These are phyloP conservation scores for Montipora capricornis DNA, from an alignment of 64 coral and sea anemone genomes.

Conservation along the genomic window DNA sequence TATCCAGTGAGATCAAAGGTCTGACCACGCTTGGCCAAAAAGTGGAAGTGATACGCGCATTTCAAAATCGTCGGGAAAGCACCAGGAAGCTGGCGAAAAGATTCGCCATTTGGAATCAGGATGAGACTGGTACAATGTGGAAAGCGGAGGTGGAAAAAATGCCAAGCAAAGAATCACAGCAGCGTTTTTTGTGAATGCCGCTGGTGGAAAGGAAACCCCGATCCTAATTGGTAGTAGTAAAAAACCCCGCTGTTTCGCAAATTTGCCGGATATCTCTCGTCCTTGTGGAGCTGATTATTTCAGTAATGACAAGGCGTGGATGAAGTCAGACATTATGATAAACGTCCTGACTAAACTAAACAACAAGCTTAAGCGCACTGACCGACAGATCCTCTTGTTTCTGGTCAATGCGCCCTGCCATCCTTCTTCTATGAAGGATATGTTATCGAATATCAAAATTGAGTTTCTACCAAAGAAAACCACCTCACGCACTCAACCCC, in stretches of 20 bases:
- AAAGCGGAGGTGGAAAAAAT: constrained; percentile 11
- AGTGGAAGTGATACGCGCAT: not conserved
- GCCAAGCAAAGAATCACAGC: constrained; percentile 37
- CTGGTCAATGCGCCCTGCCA: constrained; percentile 33
- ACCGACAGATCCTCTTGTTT: not conserved
- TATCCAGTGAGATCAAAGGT: not conserved
- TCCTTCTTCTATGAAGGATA: constrained; percentile 10
- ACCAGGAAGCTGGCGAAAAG: constrained; percentile 52
- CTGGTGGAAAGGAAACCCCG: constrained; percentile 6
- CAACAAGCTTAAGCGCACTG: not conserved
- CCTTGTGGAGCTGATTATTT: constrained; percentile 1
- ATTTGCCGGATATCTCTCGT: not conserved
- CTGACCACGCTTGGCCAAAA: not conserved
- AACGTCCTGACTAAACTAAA: not conserved
- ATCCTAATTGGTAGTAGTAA: constrained; percentile 13
- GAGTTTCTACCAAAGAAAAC: constrained; percentile 24
- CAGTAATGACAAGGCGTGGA: not conserved
- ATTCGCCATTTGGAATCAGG: constrained; percentile 56
- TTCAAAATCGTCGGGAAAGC: not conserved
- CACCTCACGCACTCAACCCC: constrained; percentile 11
- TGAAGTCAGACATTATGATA: constrained; percentile 3
- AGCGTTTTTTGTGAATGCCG: not conserved
- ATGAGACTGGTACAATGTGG: constrained; percentile 51
- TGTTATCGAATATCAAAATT: constrained; percentile 42
- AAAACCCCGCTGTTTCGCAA: constrained; percentile 31